A percentile compares a stretch with the other conserved stretches of the same genome.
Evolutionary conservation across 2,888 invertebrate species (phyloP).

Genomic region (Orthonychiurus folsomi): DNA sequence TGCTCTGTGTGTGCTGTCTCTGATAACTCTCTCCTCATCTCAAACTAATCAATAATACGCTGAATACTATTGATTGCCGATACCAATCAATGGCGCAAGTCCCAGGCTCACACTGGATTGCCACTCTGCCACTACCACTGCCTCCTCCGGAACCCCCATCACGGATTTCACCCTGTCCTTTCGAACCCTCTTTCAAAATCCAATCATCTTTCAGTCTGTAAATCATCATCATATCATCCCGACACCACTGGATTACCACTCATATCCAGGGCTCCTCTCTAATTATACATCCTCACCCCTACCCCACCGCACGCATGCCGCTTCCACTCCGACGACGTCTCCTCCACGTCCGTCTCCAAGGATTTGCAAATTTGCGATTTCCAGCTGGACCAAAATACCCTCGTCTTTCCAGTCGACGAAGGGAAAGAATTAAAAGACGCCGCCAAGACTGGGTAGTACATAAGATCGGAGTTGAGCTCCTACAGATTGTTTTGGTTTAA

Average conservation of each 20-base stretch:
- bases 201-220: conserved; percentile 28
- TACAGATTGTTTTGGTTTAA: too few relatives aligned
- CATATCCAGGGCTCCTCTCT: conserved; percentile 5
- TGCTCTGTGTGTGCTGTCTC: conserved; percentile 39
- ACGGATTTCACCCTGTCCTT: conserved; percentile 18
- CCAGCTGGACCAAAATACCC: too few relatives aligned
- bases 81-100: conserved; percentile 40
- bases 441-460: too few relatives aligned
- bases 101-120: conserved; percentile 19
- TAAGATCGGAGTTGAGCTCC: too few relatives aligned
- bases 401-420: too few relatives aligned
- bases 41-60: conserved; percentile 42
- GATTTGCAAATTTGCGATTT: too few relatives aligned
- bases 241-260: background rate
- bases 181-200: conserved; percentile 19
- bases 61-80: conserved; percentile 41
- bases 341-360: too few relatives aligned
- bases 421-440: too few relatives aligned
- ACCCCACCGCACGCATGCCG: background rate
- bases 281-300: background rate
- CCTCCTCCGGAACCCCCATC: conserved; percentile 12
- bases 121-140: conserved; percentile 18
- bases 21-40: conserved; percentile 42
- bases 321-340: background rate
- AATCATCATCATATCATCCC: conserved; percentile 30